Conservation (phyloP, 1,140 invertebrate species). For the Drosophila mauritiana region DNA sequence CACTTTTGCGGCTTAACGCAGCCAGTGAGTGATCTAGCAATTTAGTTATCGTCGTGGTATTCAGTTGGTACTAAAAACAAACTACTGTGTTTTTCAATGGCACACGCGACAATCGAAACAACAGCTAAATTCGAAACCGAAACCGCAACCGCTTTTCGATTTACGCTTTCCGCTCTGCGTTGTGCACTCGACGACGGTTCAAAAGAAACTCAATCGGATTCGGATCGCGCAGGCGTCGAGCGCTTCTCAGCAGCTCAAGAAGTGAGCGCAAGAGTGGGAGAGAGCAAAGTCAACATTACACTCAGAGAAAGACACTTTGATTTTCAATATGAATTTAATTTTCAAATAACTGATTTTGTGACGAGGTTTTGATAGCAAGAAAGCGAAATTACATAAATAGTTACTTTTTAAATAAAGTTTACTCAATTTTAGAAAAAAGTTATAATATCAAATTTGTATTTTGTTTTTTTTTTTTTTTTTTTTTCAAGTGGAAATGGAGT, state of each 20-base stretch:
- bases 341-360: too few species aligned
- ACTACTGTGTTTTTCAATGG: constrained; percentile 31
- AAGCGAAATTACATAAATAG: too few species aligned
- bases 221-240: constrained; percentile 26
- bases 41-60: constrained; percentile 16
- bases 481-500: neutral
- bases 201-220: constrained; percentile 60
- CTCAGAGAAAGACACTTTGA: neutral
- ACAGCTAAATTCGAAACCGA: constrained; percentile 45
- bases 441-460: neutral
- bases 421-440: too few species aligned
- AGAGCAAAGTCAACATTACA: constrained; percentile 1
- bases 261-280: constrained; percentile 13
- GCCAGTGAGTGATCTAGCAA: constrained; percentile 35
- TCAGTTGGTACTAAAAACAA: constrained; percentile 11
- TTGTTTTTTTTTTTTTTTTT: neutral
- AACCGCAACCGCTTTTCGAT: constrained; percentile 21
- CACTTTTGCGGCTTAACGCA: constrained; percentile 55
- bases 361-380: neutral
- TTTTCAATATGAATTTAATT: neutral
- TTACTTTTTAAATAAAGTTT: too few species aligned
- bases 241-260: constrained; percentile 32
- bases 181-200: constrained; percentile 73
- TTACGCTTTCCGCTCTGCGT: constrained; percentile 57
- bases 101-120: constrained; percentile 57